Evolutionary conservation across 2,797 vertebrate genomes (phyloP), one percentile per base, ranked within the genome.

Genomic region (Scleropages formosus): DNA sequence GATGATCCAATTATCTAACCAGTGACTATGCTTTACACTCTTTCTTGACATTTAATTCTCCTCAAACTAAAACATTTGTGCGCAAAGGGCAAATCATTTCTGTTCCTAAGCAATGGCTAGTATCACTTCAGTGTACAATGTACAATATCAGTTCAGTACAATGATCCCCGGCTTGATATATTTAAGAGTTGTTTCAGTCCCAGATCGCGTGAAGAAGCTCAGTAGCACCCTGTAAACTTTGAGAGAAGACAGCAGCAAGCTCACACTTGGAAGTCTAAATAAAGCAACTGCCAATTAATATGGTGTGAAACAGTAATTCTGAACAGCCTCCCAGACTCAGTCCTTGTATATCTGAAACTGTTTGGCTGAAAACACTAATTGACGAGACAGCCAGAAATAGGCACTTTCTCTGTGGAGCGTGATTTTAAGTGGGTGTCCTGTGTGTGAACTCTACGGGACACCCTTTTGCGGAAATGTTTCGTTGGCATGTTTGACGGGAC

Each of bases 211-310:
- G 27, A 20, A 18, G 12, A 72, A 11, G 56, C 53, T 9, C 24
- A 13, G 11, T 44, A 24, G 31, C 59, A 73, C 24, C 31, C 47
- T 59, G 9, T 47, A 49, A 31, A 24, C 44, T 15, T 74, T 56
- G 22, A 73, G 71, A 39, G 59, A 51, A 44, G 70, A 61, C 11
- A 72, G 58, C 70, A 16, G n/a, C 27, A 18, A 46, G 70, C 70
- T 61, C 44, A 49, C 63, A 68, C 58, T 6, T 72, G 22, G 0
- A 65, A 24, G 63, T 24, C 63, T 75, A 75, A 67, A 76, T 79
- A 46, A 75, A 75, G 77, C 22, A 15, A 10, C 47, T 49, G 77
- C 67, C 74, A 69, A 73, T 76, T 75, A 59, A 73, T 66, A 66
- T 15, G 72, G 74, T 59, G 74, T 16, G 74, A 79, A 68, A 31